Base-by-base conservation (phyloP, 2,888 invertebrate species). In the Timandra comae region DNA sequence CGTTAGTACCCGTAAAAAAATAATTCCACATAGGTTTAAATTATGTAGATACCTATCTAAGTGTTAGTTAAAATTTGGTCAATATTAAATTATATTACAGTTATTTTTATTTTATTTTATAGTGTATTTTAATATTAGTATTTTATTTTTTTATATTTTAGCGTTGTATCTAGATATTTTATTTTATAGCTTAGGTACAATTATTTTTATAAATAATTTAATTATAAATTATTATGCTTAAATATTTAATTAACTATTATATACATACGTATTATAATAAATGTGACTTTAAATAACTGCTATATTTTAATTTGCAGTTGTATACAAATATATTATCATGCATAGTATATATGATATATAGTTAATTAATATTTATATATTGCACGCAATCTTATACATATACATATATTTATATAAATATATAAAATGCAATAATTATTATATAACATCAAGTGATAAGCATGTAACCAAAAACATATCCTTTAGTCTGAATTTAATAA, bases 401-500 rank as follows among this genome's bases (percentile, higher is more conserved):
- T 10, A 3, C 5, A 5, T n/a, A n/a, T n/a, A n/a, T 10, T 24
- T 10, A n/a, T 20, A 27, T 27, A 20, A n/a, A 3, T 24, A 8
- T 10, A 3, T 9, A 5, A 9, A 16, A 16, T 16, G 16, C 16
- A 16, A 16, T 27, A 16, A 27, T 3, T 30, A 45, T 32, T 21
- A 43, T 47, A 52, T 35, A 45, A 45, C 43, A 50, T 54, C 46
- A 58, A 69, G 79, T 78, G 79, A 78, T 81, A 80, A 57, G 56
- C 61, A 53, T 66, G 72, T 70, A 81, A 81, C 62, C 63, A 64
- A 78, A 77, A 75, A 84, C 84, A 84, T 84, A 84, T 82, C 84
- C 73, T 60, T 58, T 79, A 75, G 79, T 71, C 78, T 81, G 74
- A 76, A 63, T 56, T 60, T 63, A 43, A 64, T 63, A 62, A 27